Conservation (phyloP, 2,797 vertebrate species). For the Phoxinus dragarum region DNA sequence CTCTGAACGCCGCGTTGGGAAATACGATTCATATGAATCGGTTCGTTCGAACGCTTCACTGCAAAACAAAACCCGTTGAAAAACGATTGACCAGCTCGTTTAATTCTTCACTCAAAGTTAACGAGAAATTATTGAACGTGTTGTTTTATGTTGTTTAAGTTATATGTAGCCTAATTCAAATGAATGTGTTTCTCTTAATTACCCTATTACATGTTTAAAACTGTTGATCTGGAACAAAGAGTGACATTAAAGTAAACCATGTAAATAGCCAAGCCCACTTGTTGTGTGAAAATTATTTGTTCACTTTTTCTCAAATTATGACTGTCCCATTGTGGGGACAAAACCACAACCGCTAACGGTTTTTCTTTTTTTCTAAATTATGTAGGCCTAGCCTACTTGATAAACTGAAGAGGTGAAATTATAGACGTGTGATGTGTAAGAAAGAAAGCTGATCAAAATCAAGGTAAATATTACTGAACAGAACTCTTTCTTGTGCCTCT, state of each 20-base stretch:
- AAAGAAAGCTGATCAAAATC: neutral
- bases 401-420: neutral
- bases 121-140: neutral
- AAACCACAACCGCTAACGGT: neutral
- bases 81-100: neutral
- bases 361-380: neutral
- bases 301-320: neutral
- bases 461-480: neutral
- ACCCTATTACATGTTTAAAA: neutral
- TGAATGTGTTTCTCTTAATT: neutral
- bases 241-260: neutral
- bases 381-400: too few relatives aligned
- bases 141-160: neutral
- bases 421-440: neutral
- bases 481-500: neutral
- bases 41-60: neutral
- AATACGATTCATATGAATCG: slow-evolving; percentile 4
- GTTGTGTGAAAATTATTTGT: neutral
- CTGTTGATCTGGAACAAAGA: neutral
- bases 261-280: neutral
- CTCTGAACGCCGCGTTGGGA: neutral
- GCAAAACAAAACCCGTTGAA: neutral
- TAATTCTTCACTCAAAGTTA: neutral
- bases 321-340: neutral
- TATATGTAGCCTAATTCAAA: neutral